Percentiles rank a stretch among this genome's conserved stretches.
These are phyloP conservation scores for Daubentonia madagascariensis DNA, from an alignment of 2,113 vertebrate species.

Conservation along the genomic window DNA sequence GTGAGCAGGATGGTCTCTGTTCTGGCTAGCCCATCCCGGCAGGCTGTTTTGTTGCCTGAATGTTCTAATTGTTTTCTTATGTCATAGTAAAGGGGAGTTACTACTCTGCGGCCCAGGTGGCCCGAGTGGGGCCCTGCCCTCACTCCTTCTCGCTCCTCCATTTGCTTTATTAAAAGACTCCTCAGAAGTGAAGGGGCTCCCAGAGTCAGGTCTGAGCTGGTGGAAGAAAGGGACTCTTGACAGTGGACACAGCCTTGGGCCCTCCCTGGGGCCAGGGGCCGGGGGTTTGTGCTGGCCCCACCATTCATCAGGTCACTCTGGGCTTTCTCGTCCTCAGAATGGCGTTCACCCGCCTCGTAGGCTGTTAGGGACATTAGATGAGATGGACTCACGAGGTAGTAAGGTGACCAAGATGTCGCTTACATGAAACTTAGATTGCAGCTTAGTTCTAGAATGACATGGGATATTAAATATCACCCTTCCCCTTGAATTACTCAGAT, in stretches of 20 bases:
- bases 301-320: rapidly evolving
- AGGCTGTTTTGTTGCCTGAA: neutral
- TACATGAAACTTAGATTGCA: neutral
- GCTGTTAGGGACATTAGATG: neutral
- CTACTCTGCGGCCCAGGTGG: neutral
- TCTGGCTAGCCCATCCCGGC: neutral
- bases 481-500: neutral
- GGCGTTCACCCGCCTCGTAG: neutral
- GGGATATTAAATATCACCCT: neutral
- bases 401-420: neutral
- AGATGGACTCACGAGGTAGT: neutral
- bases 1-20: neutral
- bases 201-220: neutral
- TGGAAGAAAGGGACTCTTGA: neutral
- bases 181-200: neutral
- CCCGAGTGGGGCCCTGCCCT: neutral
- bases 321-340: neutral
- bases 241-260: neutral
- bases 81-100: neutral
- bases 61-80: neutral
- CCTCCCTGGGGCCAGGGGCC: too few species aligned
- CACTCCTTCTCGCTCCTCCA: too few species aligned
- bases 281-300: neutral
- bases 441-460: neutral
- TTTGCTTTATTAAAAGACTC: neutral